Evolutionary conservation across 2,888 invertebrate genomes (phyloP).

Genomic region (Xiphydria camelus): DNA sequence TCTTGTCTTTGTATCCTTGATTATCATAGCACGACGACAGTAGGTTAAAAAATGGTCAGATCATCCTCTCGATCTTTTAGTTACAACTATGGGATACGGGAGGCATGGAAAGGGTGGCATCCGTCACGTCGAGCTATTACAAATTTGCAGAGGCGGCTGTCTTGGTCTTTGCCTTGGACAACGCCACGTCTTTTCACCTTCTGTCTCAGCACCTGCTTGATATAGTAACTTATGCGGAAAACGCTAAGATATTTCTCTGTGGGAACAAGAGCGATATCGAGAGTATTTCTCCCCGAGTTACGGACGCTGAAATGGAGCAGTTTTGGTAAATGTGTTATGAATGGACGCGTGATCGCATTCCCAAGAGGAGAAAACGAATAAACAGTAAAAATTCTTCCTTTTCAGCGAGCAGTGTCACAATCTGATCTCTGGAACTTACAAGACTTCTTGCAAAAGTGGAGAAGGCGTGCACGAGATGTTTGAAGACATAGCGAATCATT

Average conservation of each 20-base stretch:
- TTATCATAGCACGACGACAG: too few relatives aligned
- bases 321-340: too few relatives aligned
- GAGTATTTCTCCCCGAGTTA: slow-evolving; percentile 74
- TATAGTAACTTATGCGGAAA: slow-evolving; percentile 91
- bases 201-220: slow-evolving; percentile 90
- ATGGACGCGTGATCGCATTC: too few relatives aligned
- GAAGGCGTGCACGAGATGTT: slow-evolving; percentile 92
- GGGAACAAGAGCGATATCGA: slow-evolving; percentile 89
- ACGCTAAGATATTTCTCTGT: slow-evolving; percentile 92
- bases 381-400: too few relatives aligned
- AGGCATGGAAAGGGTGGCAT: slow-evolving; percentile 94
- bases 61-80: slow-evolving; percentile 59
- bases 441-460: slow-evolving; percentile 87
- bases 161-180: slow-evolving; percentile 87
- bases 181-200: slow-evolving; percentile 89
- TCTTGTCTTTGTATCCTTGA: too few relatives aligned
- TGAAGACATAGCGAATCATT: slow-evolving; percentile 78
- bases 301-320: slow-evolving; percentile 84
- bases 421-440: slow-evolving; percentile 84
- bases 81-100: slow-evolving; percentile 96
- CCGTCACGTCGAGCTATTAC: slow-evolving; percentile 93
- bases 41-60: too few relatives aligned
- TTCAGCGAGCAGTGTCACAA: slow-evolving; percentile 88
- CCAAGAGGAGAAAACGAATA: slow-evolving; percentile 19
- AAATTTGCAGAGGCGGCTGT: slow-evolving; percentile 95